Conservation (phyloP, 1,140 invertebrate species). For the Diabrotica undecimpunctata region DNA sequence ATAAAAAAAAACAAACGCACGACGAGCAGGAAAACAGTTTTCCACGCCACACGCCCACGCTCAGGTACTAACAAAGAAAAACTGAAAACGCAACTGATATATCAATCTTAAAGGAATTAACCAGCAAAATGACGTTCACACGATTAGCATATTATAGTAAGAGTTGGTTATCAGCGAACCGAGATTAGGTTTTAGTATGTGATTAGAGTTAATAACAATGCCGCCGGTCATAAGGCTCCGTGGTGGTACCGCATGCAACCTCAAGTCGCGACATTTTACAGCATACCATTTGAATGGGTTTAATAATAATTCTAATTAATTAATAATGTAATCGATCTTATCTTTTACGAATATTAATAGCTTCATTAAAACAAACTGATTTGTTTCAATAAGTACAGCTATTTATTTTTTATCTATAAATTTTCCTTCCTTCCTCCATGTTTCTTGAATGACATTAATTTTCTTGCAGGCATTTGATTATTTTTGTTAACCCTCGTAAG, state of each 20-base stretch:
- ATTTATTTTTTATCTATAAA: no score
- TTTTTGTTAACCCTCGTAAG: no score
- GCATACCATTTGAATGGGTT: no score
- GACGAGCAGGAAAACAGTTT: not conserved
- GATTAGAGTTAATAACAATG: constrained; percentile 1
- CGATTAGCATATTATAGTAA: not conserved
- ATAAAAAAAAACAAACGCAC: not conserved
- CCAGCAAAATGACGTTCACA: not conserved
- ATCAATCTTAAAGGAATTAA: not conserved
- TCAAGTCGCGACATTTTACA: no score
- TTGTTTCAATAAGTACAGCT: no score
- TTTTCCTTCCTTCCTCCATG: no score
- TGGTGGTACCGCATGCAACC: not conserved
- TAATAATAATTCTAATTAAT: no score
- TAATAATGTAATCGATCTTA: no score
- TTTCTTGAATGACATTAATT: no score
- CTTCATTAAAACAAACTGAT: no score
- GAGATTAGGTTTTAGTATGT: not conserved
- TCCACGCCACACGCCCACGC: not conserved
- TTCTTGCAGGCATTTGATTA: no score
- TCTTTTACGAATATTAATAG: no score
- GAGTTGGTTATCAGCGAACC: not conserved
- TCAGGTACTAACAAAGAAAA: not conserved
- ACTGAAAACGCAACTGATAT: not conserved
- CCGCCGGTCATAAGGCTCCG: not conserved